These are phyloP conservation scores for Microctonus hyperodae DNA, from an alignment of 2,888 invertebrate species.

Conservation along the genomic window DNA sequence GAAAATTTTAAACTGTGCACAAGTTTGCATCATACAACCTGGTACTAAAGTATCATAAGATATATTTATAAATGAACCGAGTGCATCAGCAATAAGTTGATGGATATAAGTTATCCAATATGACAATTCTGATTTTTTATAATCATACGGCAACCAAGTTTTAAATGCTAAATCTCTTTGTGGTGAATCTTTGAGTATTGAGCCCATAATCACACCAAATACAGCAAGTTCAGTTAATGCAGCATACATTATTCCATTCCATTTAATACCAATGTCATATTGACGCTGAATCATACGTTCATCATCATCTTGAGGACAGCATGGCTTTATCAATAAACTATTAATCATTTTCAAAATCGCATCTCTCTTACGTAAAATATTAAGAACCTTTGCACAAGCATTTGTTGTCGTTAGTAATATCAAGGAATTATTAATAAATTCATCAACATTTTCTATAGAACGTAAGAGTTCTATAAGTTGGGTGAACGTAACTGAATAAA, in stretches of 20 bases:
- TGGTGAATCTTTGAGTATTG: conserved; percentile 25
- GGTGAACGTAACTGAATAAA: not conserved
- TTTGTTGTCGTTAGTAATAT: conserved; percentile 15
- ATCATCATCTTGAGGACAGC: not conserved
- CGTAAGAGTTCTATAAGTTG: conserved; percentile 7
- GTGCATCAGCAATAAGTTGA: conserved; percentile 16
- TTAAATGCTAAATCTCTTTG: conserved; percentile 35
- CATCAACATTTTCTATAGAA: not conserved
- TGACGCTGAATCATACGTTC: conserved; percentile 7
- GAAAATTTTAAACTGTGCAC: conserved; percentile 40
- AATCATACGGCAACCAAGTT: conserved; percentile 40
- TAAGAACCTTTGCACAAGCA: conserved; percentile 4
- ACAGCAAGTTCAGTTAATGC: conserved; percentile 18
- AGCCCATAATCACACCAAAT: conserved; percentile 11
- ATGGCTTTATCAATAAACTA: conserved; percentile 1
- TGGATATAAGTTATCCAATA: conserved; percentile 34
- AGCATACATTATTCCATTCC: not conserved
- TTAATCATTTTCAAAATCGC: conserved; percentile 7
- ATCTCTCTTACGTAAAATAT: not conserved
- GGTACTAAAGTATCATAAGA: conserved; percentile 40
- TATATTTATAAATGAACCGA: conserved; percentile 29
- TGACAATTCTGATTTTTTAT: conserved; percentile 18
- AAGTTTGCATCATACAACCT: conserved; percentile 38
- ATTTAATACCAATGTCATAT: conserved; percentile 10
- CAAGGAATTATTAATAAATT: conserved; percentile 9